Conservation (phyloP, 2,113 vertebrate genomes). For the Laticauda laticaudata region DNA sequence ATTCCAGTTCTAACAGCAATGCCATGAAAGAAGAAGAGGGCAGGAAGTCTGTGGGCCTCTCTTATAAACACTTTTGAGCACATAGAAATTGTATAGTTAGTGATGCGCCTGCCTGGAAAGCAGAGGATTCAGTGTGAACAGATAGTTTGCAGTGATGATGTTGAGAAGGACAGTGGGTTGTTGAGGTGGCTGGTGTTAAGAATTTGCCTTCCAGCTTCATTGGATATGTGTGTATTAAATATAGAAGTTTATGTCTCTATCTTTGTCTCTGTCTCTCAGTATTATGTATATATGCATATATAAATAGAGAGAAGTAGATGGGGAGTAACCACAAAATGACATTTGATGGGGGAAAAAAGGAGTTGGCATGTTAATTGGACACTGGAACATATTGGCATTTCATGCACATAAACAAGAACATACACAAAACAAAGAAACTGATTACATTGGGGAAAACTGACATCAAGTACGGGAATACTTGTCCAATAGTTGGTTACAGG, state of each 20-base stretch:
- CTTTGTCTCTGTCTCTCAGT: neutral
- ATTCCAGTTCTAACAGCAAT: neutral
- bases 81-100: neutral
- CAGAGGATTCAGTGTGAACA: neutral
- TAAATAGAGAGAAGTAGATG: neutral
- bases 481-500: neutral
- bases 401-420: neutral
- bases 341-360: neutral
- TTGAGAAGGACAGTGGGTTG: neutral
- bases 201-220: neutral
- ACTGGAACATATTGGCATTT: neutral
- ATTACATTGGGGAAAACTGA: neutral
- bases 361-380: neutral
- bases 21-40: neutral
- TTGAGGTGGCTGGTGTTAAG: neutral
- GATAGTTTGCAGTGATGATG: neutral
- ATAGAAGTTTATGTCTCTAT: neutral
- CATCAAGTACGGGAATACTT: neutral
- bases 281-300: neutral
- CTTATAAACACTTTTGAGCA: neutral
- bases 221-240: neutral
- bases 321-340: neutral
- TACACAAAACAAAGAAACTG: neutral
- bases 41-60: neutral
- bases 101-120: neutral